These are phyloP conservation scores for Thalassaphorura encarpata DNA, from an alignment of 1,140 invertebrate species.

Conservation along the genomic window DNA sequence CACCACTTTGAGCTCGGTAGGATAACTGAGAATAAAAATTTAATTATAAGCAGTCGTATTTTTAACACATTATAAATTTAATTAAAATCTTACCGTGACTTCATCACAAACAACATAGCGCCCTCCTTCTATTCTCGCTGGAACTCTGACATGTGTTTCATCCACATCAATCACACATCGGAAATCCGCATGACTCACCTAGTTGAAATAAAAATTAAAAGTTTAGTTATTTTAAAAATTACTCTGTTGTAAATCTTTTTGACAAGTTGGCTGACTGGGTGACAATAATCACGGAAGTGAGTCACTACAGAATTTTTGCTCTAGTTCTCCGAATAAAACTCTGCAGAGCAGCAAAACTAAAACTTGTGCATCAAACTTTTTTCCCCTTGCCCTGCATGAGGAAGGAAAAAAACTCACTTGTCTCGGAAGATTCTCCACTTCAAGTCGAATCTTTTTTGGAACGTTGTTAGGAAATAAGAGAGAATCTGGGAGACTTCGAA, in stretches of 20 bases:
- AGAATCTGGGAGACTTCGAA: constrained; percentile 51
- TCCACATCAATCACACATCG: constrained; percentile 86
- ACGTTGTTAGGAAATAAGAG: constrained; percentile 79
- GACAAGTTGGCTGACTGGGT: too few relatives aligned
- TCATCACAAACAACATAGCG: constrained; percentile 79
- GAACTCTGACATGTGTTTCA: constrained; percentile 74
- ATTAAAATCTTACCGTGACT: constrained; percentile 55
- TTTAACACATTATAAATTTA: too few relatives aligned
- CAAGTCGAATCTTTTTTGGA: constrained; percentile 72
- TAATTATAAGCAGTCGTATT: too few relatives aligned
- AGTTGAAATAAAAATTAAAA: constrained; percentile 6
- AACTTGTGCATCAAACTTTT: too few relatives aligned
- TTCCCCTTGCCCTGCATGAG: too few relatives aligned
- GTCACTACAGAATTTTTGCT: too few relatives aligned
- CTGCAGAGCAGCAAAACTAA: too few relatives aligned
- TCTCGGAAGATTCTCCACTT: constrained; percentile 80
- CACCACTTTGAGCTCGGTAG: constrained; percentile 71
- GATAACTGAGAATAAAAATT: constrained; percentile 56
- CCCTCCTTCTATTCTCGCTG: constrained; percentile 70
- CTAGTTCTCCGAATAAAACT: too few relatives aligned
- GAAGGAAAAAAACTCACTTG: constrained; percentile 49
- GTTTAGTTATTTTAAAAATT: neutral
- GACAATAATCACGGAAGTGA: too few relatives aligned
- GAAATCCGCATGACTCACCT: constrained; percentile 69
- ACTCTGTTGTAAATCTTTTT: too few relatives aligned